Evolutionary conservation across 2,113 vertebrate genomes (phyloP), one percentile per base, ranked within the genome.

Genomic region (Daboia siamensis): DNA sequence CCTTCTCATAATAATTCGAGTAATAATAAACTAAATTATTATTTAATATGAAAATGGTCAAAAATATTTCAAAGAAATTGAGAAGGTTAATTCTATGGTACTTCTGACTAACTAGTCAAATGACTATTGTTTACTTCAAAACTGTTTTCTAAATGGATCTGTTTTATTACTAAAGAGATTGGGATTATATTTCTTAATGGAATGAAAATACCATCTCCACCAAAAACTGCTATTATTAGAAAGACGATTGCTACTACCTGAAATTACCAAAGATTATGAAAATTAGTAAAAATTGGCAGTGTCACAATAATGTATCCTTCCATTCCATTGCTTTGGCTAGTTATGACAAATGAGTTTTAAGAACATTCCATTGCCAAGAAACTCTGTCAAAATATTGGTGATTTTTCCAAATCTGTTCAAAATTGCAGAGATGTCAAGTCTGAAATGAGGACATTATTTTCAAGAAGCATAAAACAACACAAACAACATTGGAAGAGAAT

Each of bases 381-480:
- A 96, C 96, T 95, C 94, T 97, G 97, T 97, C 97, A 97, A 97
- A 97, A 97, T 97, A 97, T 97, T 97, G 96, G 97, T 97, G 96
- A 97, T 96, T 97, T 97, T 96, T 96, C 93, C 89, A 95, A 97
- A 96, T 97, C 97, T 97, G 96, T 97, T 97, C 97, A 96, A 96
- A 96, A 97, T 97, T 96, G 96, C 95, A 96, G 96, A 96, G 95
- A 97, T 96, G 96, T 97, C 96, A 97, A 96, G 96, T 96, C 94
- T 96, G 96, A 96, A 96, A 97, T 95, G 95, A 96, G 96, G 96
- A 96, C 96, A 96, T 97, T 97, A 97, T 97, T 97, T 96, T 93
- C 96, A 91, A 91, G 95, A 96, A 96, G 96, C 95, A 93, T 95
- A 97, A 97, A 97, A 96, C 90, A 91, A 95, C 95, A 95, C 95